These are phyloP conservation scores for Xerus inauris DNA, from an alignment of 2,113 vertebrate genomes.

Conservation along the genomic window DNA sequence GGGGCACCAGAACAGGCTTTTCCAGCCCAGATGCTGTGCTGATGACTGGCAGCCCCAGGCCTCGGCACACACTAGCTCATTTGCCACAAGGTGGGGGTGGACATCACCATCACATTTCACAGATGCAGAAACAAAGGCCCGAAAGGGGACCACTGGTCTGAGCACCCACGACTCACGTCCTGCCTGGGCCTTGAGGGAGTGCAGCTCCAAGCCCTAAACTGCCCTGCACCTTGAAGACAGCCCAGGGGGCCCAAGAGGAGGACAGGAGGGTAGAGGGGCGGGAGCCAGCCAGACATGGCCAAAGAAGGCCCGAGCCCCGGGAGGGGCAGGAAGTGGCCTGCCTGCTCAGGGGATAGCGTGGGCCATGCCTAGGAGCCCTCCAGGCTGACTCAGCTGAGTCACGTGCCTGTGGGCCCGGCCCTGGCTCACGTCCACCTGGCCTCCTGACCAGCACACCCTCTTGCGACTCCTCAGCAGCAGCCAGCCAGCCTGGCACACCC, in stretches of 20 bases:
- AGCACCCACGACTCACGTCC: accelerated
- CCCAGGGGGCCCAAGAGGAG: no score
- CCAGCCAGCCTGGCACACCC: neutral
- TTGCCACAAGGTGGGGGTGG: accelerated
- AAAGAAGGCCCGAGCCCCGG: neutral
- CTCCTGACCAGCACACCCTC: neutral
- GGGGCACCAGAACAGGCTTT: accelerated
- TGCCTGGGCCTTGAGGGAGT: accelerated
- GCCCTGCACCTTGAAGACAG: neutral
- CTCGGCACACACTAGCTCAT: accelerated
- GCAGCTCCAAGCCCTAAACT: neutral
- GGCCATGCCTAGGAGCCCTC: neutral
- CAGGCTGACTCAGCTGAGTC: neutral
- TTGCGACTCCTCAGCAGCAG: accelerated
- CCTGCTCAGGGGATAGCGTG: accelerated
- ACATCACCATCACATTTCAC: neutral
- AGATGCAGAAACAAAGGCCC: neutral
- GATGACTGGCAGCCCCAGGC: accelerated
- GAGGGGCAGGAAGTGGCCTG: neutral
- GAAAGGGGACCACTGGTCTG: accelerated
- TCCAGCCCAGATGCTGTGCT: accelerated
- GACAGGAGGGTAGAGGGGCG: accelerated
- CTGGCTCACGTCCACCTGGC: neutral
- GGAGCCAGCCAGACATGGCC: accelerated
- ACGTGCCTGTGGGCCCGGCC: neutral